Evolutionary conservation across 2,888 invertebrate genomes (phyloP).

Genomic region (Bombyx huttoni): DNA sequence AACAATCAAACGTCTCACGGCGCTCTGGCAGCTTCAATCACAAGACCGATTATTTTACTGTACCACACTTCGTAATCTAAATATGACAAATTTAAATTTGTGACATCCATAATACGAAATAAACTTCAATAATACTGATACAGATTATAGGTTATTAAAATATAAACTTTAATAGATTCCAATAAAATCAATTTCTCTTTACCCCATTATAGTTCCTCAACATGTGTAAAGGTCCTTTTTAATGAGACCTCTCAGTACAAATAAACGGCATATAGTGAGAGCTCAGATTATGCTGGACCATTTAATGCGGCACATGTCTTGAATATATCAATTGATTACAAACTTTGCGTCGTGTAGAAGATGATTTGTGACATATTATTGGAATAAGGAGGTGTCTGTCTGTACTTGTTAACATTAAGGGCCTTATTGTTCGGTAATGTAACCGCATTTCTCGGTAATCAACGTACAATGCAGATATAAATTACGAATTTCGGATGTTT

Average conservation of each 20-base stretch:
- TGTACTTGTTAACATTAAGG: constrained; percentile 35
- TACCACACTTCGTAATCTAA: no score
- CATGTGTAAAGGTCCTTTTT: neutral
- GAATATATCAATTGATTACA: constrained; percentile 72
- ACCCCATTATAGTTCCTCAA: neutral
- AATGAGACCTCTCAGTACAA: neutral
- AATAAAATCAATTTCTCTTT: constrained; percentile 5
- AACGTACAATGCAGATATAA: constrained; percentile 9
- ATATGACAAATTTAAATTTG: no score
- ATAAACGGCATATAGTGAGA: neutral
- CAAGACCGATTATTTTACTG: no score
- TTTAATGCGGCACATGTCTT: constrained; percentile 46
- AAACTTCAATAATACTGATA: neutral
- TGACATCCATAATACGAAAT: no score
- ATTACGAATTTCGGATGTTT: neutral
- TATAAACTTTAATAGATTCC: constrained; percentile 8
- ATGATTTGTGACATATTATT: constrained; percentile 71
- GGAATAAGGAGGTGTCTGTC: constrained; percentile 61
- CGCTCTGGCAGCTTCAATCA: no score
- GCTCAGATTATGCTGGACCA: constrained; percentile 5
- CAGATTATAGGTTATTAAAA: constrained; percentile 3
- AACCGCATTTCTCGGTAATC: constrained; percentile 41
- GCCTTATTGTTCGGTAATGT: constrained; percentile 51
- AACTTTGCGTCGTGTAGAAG: constrained; percentile 60
- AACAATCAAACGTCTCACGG: no score